Evolutionary conservation across 2,888 invertebrate genomes (phyloP), one percentile per base, ranked within the genome.

Genomic region (Teleiodes luculella): DNA sequence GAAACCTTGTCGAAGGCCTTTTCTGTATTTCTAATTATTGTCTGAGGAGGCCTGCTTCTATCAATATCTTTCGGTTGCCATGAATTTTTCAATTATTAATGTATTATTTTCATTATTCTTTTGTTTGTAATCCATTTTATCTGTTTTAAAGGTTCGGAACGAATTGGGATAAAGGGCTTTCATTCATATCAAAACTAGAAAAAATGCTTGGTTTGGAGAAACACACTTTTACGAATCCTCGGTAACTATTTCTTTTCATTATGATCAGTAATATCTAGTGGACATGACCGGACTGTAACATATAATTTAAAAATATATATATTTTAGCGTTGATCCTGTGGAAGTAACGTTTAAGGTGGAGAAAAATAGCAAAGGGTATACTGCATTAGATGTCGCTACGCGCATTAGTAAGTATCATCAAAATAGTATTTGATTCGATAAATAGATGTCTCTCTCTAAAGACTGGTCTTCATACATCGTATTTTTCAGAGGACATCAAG

Each of bases 341-440:
- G 95, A 95, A 81, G 94, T 97, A 0, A 93, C 93, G 0, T 96
- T 95, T 74, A 94, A 92, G 86, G 94, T 95, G 1, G 91, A 90
- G 55, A 91, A 92, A 50, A 94, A 94, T 65, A 89, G 84, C 56
- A 91, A 92, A 67, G 92, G 92, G 14, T 89, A 93, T 61, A 93
- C 93, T 66, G 93, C 95, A 0, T 91, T 91, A 3, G 92, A 93
- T 62, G 92, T 95, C 8, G 94, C 93, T 1, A 86, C 80, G 52
- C 90, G 83, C 68, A 92, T 95, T 60, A 92, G 95, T 94, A 83
- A 89, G 85, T 39, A 14, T 16, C 24, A 2, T 13, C 13, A 20
- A 1, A 1, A 14, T 16, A 33, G 6, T 48, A 10, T 48, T 5
- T 13, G 30, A 30, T 8, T 30, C 31, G 1, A 14, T 2, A 3